A percentile compares a stretch with the other conserved stretches of the same genome.
phyloP scores from a whole-genome alignment of 2,888 invertebrate species.

The Nomada fabriciana region DNA sequence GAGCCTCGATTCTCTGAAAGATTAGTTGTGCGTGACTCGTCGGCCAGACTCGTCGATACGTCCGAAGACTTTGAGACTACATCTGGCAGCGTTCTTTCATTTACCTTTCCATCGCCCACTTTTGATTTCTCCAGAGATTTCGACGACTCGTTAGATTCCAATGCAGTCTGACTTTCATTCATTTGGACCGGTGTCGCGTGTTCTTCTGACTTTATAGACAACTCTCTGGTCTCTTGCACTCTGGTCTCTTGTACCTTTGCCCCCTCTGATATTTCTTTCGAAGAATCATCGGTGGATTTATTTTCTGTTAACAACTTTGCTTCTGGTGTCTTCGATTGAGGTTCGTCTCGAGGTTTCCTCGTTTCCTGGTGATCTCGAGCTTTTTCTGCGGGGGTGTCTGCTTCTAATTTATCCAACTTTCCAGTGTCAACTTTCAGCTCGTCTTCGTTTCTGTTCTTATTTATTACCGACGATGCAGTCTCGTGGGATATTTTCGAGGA shows the following conservation, averaged over 20 bases:
- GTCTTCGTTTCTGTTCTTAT: background rate
- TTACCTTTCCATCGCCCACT: too few species aligned
- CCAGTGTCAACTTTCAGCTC: background rate
- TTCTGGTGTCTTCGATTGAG: background rate
- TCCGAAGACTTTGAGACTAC: background rate
- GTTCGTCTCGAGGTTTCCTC: background rate
- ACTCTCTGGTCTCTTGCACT: background rate
- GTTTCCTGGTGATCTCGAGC: background rate
- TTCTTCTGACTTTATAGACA: constrained; percentile 8
- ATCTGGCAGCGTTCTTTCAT: background rate
- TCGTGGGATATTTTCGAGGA: constrained; percentile 25
- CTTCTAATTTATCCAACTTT: background rate
- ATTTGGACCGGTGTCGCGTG: constrained; percentile 11
- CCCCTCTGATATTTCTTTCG: background rate
- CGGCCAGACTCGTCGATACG: background rate
- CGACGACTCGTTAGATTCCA: background rate
- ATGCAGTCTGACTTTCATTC: background rate
- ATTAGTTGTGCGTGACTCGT: background rate
- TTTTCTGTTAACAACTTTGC: background rate
- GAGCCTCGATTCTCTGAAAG: constrained; percentile 14
- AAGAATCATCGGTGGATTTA: background rate
- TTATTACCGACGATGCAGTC: background rate
- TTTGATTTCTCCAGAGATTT: background rate
- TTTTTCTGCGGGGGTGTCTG: background rate
- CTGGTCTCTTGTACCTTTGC: background rate